Evolutionary conservation across 2,797 vertebrate genomes (phyloP), one percentile per base, ranked within the genome.

Genomic region (Alosa sapidissima): DNA sequence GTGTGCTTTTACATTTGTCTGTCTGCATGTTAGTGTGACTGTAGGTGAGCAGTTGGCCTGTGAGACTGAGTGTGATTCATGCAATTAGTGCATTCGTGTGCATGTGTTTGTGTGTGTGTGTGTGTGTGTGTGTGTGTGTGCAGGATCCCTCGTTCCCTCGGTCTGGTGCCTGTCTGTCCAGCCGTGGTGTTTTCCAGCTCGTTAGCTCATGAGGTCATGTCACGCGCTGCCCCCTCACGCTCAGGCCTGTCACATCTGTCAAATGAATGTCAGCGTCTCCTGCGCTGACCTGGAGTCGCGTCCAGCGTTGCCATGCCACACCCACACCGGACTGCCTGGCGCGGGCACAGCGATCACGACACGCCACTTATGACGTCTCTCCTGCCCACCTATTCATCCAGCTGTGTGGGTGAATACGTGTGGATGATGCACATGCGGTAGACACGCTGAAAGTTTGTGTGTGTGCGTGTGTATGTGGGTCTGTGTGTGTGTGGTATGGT

Each of bases 181-280:
- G 68, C 65, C 65, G 28, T 75, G 68, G 68, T 75, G 68, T 75
- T 75, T 75, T 75, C 68, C 68, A 75, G 68, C 68, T 75, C 33
- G 68, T 75, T 75, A 75, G 33, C 68, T 75, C 68, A 75, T 75
- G 68, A 75, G 68, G 68, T 75, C 68, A 75, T 75, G 68, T 75
- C 68, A 75, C 13, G 33, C 68, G 33, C 68, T 75, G 68, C 68
- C 68, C 60, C 65, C 36, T 14, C 24, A 33, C 36, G 33, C 68
- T 75, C 33, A 3, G 8, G 0, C 68, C 68, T 75, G 68, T 75
- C 68, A 75, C 68, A 75, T 75, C 68, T 75, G 68, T 75, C 68
- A 75, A 75, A 75, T 75, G 68, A 75, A 75, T 75, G 68, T 75
- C 68, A 75, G 68, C 68, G 36, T 75, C 68, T 45, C 68, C 68